Evolutionary conservation across 2,113 vertebrate genomes (phyloP).

Genomic region (Planiliza haematocheilus): DNA sequence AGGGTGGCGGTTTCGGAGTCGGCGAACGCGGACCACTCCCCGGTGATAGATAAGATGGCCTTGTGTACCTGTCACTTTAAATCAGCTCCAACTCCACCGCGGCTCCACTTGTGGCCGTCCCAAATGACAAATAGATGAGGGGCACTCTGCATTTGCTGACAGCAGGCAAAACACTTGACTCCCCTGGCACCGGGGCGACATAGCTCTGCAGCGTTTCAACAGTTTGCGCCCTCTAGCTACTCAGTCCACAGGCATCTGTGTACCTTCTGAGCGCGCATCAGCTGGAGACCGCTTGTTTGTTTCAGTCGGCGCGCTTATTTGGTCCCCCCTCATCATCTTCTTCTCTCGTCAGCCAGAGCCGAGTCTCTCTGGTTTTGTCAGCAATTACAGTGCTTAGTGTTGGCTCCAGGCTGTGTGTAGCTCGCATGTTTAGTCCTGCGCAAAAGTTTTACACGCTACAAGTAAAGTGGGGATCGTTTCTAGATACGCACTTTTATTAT

Average conservation of each 20-base stretch:
- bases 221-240: constrained; percentile 43
- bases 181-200: constrained; percentile 24
- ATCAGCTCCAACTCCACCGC: constrained; percentile 46
- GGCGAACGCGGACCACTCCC: constrained; percentile 39
- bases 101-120: constrained; percentile 28
- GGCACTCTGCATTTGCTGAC: constrained; percentile 30
- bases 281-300: constrained; percentile 20
- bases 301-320: constrained; percentile 11
- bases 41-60: constrained; percentile 67
- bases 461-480: neutral
- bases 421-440: neutral
- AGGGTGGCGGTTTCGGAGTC: constrained; percentile 42
- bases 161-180: constrained; percentile 24
- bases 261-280: constrained; percentile 2
- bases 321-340: constrained; percentile 31
- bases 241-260: neutral
- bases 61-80: constrained; percentile 67
- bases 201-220: constrained; percentile 34
- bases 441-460: neutral
- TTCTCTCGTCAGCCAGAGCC: constrained; percentile 34
- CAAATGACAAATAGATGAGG: constrained; percentile 54
- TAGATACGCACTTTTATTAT: neutral
- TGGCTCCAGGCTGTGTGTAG: constrained; percentile 39
- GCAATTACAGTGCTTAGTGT: constrained; percentile 50
- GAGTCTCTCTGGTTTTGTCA: constrained; percentile 47